Conservation (phyloP, 2,797 vertebrate species). For the Neosalanx taihuensis region DNA sequence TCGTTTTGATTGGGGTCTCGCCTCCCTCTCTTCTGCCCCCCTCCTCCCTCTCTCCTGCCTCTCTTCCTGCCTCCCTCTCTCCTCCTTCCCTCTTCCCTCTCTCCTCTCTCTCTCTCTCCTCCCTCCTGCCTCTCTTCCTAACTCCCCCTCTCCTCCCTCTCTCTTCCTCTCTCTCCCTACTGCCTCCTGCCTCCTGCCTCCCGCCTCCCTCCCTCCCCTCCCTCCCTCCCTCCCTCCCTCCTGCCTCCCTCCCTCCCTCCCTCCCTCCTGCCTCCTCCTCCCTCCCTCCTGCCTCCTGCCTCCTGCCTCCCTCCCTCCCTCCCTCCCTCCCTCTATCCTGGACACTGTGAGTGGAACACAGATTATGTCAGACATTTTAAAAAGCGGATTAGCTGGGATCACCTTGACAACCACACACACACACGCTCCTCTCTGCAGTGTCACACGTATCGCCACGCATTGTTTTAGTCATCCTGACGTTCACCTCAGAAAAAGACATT, state of each 20-base stretch:
- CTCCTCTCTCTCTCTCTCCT: conserved; percentile 11
- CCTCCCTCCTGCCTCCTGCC: neutral
- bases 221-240: conserved; percentile 15
- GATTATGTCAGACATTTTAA: conserved; percentile 69
- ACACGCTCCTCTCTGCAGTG: neutral
- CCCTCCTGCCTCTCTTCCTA: neutral
- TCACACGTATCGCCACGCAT: too few relatives aligned
- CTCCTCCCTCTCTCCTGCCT: conserved; percentile 35
- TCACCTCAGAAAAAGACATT: too few relatives aligned
- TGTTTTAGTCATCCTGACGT: too few relatives aligned
- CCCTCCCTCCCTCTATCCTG: conserved; percentile 42
- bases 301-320: conserved; percentile 28
- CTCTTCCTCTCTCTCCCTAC: conserved; percentile 31
- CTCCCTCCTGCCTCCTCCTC: too few relatives aligned
- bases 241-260: conserved; percentile 14
- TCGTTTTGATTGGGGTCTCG: too few relatives aligned
- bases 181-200: conserved; percentile 47
- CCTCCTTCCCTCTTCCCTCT: conserved; percentile 21
- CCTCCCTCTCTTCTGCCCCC: neutral
- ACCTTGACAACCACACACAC: conserved; percentile 55
- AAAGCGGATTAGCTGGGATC: conserved; percentile 69
- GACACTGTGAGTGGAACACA: conserved; percentile 55
- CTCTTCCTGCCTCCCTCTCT: conserved; percentile 38
- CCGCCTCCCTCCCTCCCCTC: conserved; percentile 35
- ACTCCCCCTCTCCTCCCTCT: neutral